phyloP scores from a whole-genome alignment of 2,797 vertebrate genomes.

The Amblyopsis hoosieri region DNA sequence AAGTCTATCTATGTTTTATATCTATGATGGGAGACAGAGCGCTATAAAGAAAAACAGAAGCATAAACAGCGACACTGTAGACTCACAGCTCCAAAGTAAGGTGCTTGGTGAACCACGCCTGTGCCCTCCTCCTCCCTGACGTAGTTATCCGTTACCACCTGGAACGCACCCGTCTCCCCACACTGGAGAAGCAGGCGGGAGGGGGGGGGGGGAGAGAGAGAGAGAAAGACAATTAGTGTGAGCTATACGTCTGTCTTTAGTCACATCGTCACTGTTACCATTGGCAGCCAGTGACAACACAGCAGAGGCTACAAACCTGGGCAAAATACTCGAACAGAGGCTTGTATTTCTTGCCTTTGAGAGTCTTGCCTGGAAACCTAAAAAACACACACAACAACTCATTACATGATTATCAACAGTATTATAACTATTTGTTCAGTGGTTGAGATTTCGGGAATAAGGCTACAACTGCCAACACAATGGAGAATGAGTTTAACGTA shows the following conservation, averaged over 20 bases:
- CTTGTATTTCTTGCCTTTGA: slow-evolving; percentile 93
- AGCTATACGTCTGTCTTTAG: slow-evolving; percentile 8
- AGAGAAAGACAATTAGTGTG: slow-evolving; percentile 14
- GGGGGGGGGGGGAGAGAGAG: slow-evolving; percentile 18
- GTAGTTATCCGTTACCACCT: slow-evolving; percentile 88
- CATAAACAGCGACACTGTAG: background rate
- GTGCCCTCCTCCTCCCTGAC: slow-evolving; percentile 97
- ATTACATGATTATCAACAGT: background rate
- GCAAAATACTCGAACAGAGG: slow-evolving; percentile 94
- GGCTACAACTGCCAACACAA: too few relatives aligned
- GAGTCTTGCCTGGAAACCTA: slow-evolving; percentile 89
- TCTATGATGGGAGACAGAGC: background rate
- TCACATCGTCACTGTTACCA: slow-evolving; percentile 15
- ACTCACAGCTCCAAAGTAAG: slow-evolving; percentile 98
- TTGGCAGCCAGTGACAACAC: slow-evolving; percentile 7
- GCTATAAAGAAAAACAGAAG: background rate
- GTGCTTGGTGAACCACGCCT: slow-evolving; percentile 96
- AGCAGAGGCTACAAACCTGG: slow-evolving; percentile 80
- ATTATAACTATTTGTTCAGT: too few relatives aligned
- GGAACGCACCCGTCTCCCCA: slow-evolving; percentile 87
- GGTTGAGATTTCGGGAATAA: too few relatives aligned
- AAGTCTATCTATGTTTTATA: too few relatives aligned
- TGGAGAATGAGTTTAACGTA: too few relatives aligned
- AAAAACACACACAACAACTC: slow-evolving; percentile 39
- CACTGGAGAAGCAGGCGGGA: slow-evolving; percentile 66